Percentiles rank a stretch among this genome's conserved stretches.
Conservation (phyloP, 2,797 vertebrate species). For the Liparis tanakae region DNA sequence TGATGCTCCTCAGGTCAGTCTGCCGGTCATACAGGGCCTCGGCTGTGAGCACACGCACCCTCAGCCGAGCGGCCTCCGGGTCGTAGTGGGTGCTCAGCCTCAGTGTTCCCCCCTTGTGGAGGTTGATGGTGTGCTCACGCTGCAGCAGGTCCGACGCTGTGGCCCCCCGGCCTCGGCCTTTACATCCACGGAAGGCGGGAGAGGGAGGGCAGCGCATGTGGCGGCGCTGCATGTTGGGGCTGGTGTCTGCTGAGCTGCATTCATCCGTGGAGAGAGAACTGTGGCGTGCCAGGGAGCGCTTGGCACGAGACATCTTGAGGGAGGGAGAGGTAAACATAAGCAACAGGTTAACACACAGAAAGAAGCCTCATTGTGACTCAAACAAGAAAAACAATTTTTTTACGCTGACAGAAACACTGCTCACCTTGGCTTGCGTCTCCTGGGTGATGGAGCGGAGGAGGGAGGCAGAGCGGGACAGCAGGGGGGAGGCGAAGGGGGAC, state of each 20-base stretch:
- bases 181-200: conserved; percentile 67
- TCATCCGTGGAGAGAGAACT: conserved; percentile 95
- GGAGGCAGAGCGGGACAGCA: conserved; percentile 93
- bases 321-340: neutral
- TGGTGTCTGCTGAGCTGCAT: conserved; percentile 93
- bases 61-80: conserved; percentile 85
- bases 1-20: conserved; percentile 90
- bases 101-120: conserved; percentile 91
- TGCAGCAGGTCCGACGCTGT: conserved; percentile 63
- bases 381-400: neutral
- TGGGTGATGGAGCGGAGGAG: conserved; percentile 93
- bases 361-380: neutral
- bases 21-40: conserved; percentile 91
- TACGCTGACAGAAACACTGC: neutral
- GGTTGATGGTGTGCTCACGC: conserved; percentile 83
- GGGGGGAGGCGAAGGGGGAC: conserved; percentile 93
- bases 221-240: conserved; percentile 89
- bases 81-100: conserved; percentile 91
- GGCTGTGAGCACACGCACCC: conserved; percentile 88
- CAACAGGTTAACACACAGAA: conserved; percentile 19
- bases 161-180: conserved; percentile 46
- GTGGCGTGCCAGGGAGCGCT: conserved; percentile 90
- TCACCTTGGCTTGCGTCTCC: conserved; percentile 93
- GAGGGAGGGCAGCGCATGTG: conserved; percentile 82
- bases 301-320: conserved; percentile 87